Evolutionary conservation across 2,888 invertebrate species (phyloP), one percentile per base, ranked within the genome.

Genomic region (Tanaodytes sp.): DNA sequence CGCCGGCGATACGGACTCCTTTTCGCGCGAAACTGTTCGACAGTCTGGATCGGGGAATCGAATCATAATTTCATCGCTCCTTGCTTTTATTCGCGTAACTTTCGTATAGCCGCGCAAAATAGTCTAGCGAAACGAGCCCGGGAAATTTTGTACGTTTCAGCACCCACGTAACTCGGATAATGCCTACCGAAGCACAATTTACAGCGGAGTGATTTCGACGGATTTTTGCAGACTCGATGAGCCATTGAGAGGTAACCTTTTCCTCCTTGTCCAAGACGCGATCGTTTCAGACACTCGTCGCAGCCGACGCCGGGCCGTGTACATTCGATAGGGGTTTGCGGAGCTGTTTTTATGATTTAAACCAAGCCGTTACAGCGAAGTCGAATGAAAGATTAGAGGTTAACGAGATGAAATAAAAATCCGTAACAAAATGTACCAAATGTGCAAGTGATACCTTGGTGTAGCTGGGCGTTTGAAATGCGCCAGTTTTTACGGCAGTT

Each of bases 201-300:
- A 69, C 58, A 54, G 63, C 36, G 8, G 48, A 49, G 54, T 49
- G 62, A 65, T 70, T 65, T 62, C 65, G 37, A 61, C 30, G 23
- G 65, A 65, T 65, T 70, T 43, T 61, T 62, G 70, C 65, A 55
- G 70, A 70, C 46, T 70, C 64, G 51, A 64, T 69, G 64, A 61
- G 59, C 58, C 57, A 62, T 70, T 65, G 30, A 45, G 57, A 54
- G 61, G 52, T 52, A 57, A 65, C 64, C 48, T 61, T 61, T 65
- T 71, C 59, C 57, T 65, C 61, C 51, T 61, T 65, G 46, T 52
- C 62, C 58, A 49, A 71, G 65, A 65, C 58, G 55, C 69, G 74
- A 73, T 80, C 79, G 79, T 82, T 82, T 58, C 62, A 73, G 73
- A 76, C 82, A 82, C 76, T 78, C 80, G 82, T 77, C 76, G 74